Evolutionary conservation across 2,797 vertebrate genomes (phyloP), one percentile per base, ranked within the genome.

Genomic region (Numenius phaeopus): DNA sequence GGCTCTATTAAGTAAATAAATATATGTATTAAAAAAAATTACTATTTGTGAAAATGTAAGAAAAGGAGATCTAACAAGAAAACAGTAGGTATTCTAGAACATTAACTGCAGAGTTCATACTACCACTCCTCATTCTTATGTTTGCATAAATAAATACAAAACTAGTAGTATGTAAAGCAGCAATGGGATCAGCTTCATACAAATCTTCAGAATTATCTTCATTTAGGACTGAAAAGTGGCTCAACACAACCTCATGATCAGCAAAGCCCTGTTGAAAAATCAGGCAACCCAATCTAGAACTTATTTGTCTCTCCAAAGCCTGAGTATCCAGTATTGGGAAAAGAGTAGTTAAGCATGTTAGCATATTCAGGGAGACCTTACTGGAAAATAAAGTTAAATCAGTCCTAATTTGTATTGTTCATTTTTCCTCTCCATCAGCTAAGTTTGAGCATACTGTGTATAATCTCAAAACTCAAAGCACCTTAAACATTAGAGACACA

Each of bases 1-100:
- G 24, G 5, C 26, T 71, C 59, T 96, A 54, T 67, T 89, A 90
- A 92, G 47, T 42, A 85, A 84, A 90, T 70, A 90, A 92, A 73
- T 57, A 49, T 3, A 62, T 40, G 34, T 54, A 46, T 85, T 78
- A 39, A 11, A 61, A 80, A 47, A 70, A 66, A 52, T 2, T 15
- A 22, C 5, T n/a, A 8, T 62, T 90, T 75, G 26, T 40, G 58
- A 66, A 92, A 92, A 49, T 39, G 4, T 42, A 78, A 42, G n/a
- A 39, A 71, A 83, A 89, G 30, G 4, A 14, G 1, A 79, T 62
- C 17, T 30, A 79, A 66, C 3, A 77, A 72, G 69, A 47, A 27
- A 62, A 34, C 17, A 42, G 78, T n/a, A 71, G 27, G 20, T 58
- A 50, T 42, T 81, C 4, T 58, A 73, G 62, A 69, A 23, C 47